Evolutionary conservation across 2,797 vertebrate genomes (phyloP), one percentile per base, ranked within the genome.

Genomic region (Amniataba percoides): DNA sequence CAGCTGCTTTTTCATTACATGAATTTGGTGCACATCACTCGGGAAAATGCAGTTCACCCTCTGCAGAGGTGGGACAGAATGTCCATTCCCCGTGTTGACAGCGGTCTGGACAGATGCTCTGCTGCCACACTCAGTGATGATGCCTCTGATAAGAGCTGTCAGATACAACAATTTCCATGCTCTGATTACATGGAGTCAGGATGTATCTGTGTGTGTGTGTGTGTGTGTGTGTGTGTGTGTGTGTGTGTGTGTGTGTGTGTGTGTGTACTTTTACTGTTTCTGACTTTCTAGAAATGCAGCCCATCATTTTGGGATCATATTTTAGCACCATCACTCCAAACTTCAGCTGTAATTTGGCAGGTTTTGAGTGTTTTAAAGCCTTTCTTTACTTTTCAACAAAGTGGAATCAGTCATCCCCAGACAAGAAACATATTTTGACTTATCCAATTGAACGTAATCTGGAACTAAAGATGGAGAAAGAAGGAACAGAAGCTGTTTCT

Each of bases 1-100:
- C 9, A 43, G 57, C 48, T 55, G 45, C 21, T 65, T 65, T 59
- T 55, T 42, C 45, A 39, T 56, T 1, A 9, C 31, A n/a, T 25
- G 42, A 46, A 51, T 68, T 63, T 39, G 14, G 34, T 31, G 43
- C 15, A 52, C 64, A 27, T 31, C 80, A 87, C 16, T 7, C 27
- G 21, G 23, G 27, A 21, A 71, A 77, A 61, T 82, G 62, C 55
- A 72, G 59, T 56, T 53, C 31, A 46, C 13, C 46, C 73, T 49
- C 43, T 78, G 52, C 34, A 73, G 61, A 45, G 46, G 46, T 65
- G 4, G 60, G 19, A 55, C n/a, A 14, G 27, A 31, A 36, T 40
- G 23, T 52, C 27, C 8, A 23, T 52, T 68, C 40, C 14, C 23
- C 11, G 1, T 18, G 55, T 5, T 39, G 52, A 49, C 52, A 31